Base-by-base conservation (phyloP, 1,140 invertebrate species). In the Metopolophium dirhodum region DNA sequence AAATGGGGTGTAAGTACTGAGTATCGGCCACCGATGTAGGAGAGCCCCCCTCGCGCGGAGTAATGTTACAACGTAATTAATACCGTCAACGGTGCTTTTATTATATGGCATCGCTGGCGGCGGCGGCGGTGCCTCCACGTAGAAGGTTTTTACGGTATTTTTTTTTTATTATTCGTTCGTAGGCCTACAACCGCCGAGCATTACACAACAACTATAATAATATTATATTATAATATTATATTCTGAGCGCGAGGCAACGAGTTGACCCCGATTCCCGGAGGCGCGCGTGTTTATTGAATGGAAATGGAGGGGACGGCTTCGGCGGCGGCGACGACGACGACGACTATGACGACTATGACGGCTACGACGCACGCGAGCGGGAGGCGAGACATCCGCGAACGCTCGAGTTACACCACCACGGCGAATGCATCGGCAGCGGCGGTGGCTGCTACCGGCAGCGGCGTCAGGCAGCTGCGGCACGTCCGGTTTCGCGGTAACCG, bases 351-450 rank as follows among this genome's bases (percentile, higher is more conserved):
- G 86, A 37, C 87, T 68, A 77, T 77, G 85, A 86, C n/a, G 85
- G 30, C 41, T 18, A 77, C n/a, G 30, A 77, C n/a, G 7, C 41
- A 47, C 26, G 85, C 85, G 45, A 89, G 61, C 61, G 30, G 61
- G 90, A 91, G 87, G 87, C 87, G 90, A 92, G 22, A 83, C 77
- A 37, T 82, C 68, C 91, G 82, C 91, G 49, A 93, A 86, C 82
- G 91, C 91, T 93, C 18, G 51, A 51, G 82, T 35, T 86, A 89
- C 23, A 54, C 91, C 49, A 11, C n/a, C 35, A n/a, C 61, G 51
- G 22, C 88, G 51, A 54, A 54, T 54, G 51, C 51, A 54, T 23
- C 51, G 14, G 86, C 45, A 2, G 45, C 45, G 41, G 45, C 85
- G 45, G 45, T 41, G 86, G 86, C 30, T n/a, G 86, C 88, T 89